Percentiles rank a stretch among this genome's conserved stretches.
These are phyloP conservation scores for Holotrichia oblita DNA, from an alignment of 1,140 invertebrate species.

Conservation along the genomic window DNA sequence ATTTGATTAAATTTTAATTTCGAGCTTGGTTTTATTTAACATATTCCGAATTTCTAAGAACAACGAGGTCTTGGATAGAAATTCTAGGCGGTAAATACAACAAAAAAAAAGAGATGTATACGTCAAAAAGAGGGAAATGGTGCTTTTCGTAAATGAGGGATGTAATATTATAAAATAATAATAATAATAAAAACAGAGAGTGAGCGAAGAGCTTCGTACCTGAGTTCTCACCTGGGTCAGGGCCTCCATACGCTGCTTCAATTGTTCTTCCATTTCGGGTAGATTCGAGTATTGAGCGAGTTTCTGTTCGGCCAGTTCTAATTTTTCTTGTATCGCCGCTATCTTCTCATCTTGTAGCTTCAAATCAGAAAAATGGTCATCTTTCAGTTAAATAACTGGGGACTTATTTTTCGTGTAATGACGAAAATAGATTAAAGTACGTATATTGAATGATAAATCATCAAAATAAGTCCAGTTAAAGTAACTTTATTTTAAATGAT, in stretches of 20 bases:
- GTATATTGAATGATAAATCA: no score
- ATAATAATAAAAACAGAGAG: constrained; percentile 44
- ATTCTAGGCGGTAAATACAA: neutral
- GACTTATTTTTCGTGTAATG: no score
- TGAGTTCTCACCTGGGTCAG: constrained; percentile 91
- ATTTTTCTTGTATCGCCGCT: constrained; percentile 92
- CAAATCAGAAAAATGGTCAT: constrained; percentile 7
- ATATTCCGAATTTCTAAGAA: no score
- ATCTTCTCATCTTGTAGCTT: constrained; percentile 97
- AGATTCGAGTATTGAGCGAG: constrained; percentile 92
- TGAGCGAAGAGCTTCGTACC: constrained; percentile 71
- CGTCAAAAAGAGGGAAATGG: neutral
- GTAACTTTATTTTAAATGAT: no score
- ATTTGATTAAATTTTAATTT: no score
- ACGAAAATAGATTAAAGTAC: no score
- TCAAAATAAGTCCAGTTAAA: no score
- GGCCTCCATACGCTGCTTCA: constrained; percentile 96
- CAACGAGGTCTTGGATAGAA: neutral
- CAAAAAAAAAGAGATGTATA: neutral
- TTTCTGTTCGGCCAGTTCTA: constrained; percentile 96
- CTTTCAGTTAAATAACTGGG: constrained; percentile 16
- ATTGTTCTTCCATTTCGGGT: constrained; percentile 96
- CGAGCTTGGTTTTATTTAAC: no score
- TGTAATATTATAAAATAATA: neutral
- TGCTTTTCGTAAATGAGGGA: neutral